These are phyloP conservation scores for Lordiphosa fenestrarum DNA, from an alignment of 2,888 invertebrate species.

Conservation along the genomic window DNA sequence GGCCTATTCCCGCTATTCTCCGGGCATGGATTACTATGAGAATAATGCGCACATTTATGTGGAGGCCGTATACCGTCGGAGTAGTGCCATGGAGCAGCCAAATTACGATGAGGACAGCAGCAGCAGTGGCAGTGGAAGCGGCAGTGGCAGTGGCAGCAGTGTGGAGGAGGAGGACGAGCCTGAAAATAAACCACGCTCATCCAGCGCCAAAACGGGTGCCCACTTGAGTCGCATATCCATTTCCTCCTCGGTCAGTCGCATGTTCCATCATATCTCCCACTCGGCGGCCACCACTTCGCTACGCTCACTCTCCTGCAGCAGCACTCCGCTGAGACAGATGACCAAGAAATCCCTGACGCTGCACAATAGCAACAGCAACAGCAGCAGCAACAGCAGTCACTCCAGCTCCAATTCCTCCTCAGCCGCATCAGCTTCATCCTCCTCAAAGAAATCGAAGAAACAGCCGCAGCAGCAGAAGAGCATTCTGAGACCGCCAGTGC, in stretches of 20 bases:
- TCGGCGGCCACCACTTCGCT: constrained; percentile 81
- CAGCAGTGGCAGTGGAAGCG: constrained; percentile 26
- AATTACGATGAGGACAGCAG: constrained; percentile 49
- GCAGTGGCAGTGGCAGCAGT: constrained; percentile 23
- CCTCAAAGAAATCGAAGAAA: constrained; percentile 69
- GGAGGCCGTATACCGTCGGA: constrained; percentile 60
- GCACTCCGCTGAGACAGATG: constrained; percentile 76
- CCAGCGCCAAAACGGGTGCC: constrained; percentile 56
- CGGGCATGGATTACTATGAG: constrained; percentile 64
- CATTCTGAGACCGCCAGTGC: constrained; percentile 88
- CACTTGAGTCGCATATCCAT: constrained; percentile 80
- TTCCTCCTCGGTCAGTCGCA: constrained; percentile 85
- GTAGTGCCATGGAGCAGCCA: constrained; percentile 60
- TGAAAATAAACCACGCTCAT: constrained; percentile 12
- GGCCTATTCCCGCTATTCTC: constrained; percentile 56
- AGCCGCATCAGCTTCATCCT: constrained; percentile 31
- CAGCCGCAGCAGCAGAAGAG: constrained; percentile 85
- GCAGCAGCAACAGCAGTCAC: constrained; percentile 36
- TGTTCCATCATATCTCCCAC: constrained; percentile 85
- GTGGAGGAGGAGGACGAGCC: constrained; percentile 51
- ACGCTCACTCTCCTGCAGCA: constrained; percentile 85
- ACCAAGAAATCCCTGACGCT: constrained; percentile 48
- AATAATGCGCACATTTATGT: constrained; percentile 61
- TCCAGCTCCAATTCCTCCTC: constrained; percentile 30
- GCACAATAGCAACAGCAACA: constrained; percentile 50